Conservation (phyloP, 2,113 vertebrate genomes). For the Oncorhynchus masou region DNA sequence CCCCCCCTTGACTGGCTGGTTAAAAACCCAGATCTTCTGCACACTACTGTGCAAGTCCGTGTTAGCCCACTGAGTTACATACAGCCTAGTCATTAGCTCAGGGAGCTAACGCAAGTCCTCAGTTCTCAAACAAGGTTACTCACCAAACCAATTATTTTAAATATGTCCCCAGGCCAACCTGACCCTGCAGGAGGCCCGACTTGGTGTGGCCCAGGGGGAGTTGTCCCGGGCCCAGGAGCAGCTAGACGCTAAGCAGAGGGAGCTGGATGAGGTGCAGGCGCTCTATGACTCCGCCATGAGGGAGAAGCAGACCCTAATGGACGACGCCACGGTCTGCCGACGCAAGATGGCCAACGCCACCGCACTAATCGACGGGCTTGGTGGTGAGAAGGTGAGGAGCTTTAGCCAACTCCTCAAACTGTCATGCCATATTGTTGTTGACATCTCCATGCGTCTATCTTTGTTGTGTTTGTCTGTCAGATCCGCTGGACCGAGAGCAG, state of each 20-base stretch:
- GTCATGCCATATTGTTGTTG: not conserved
- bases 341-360: constrained; percentile 81
- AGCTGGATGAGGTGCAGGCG: constrained; percentile 78
- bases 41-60: not conserved
- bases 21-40: no score
- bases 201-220: constrained; percentile 74
- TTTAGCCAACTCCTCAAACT: not conserved
- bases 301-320: constrained; percentile 78
- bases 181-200: constrained; percentile 77
- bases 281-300: constrained; percentile 78
- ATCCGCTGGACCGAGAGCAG: constrained; percentile 83
- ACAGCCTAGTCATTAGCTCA: not conserved
- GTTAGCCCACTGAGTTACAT: not conserved
- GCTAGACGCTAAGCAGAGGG: constrained; percentile 78
- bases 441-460: not conserved
- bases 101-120: no score
- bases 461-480: constrained; percentile 44
- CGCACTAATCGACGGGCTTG: constrained; percentile 79
- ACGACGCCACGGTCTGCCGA: constrained; percentile 78
- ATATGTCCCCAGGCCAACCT: constrained; percentile 73
- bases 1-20: no score
- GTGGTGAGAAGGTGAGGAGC: constrained; percentile 79
- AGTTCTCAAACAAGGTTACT: no score
- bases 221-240: constrained; percentile 75
- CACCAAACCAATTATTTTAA: not conserved